These are phyloP conservation scores for Indicator indicator DNA, from an alignment of 2,113 vertebrate genomes.

Conservation along the genomic window DNA sequence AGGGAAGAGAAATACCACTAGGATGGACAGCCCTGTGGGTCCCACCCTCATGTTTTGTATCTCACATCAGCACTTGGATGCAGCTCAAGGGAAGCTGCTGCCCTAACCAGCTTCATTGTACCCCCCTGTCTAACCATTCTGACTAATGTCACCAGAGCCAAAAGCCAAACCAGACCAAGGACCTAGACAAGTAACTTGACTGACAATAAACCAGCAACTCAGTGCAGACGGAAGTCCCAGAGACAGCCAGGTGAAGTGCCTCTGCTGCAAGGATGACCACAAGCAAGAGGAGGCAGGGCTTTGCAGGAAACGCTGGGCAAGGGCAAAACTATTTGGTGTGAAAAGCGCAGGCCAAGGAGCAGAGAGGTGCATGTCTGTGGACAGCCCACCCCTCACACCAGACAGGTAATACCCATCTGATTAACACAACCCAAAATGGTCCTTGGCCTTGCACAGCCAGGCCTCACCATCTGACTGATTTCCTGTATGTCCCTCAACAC, in stretches of 20 bases:
- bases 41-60: background rate
- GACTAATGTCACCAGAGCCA: background rate
- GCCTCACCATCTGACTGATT: background rate
- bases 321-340: background rate
- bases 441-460: background rate
- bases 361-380: background rate
- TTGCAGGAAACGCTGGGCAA: background rate
- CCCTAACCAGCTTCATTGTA: background rate
- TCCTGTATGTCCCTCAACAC: background rate
- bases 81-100: background rate
- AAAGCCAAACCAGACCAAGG: background rate
- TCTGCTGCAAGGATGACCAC: background rate
- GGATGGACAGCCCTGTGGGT: background rate
- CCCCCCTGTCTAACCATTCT: accelerated
- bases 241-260: background rate
- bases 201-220: background rate
- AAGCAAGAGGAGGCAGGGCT: background rate
- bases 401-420: background rate
- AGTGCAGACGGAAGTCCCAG: background rate
- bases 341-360: accelerated
- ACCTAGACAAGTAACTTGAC: background rate
- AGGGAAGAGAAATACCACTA: background rate
- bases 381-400: background rate
- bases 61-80: background rate
- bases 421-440: background rate